phyloP scores from a whole-genome alignment of 2,113 vertebrate species.

The Chionodraco myersi region DNA sequence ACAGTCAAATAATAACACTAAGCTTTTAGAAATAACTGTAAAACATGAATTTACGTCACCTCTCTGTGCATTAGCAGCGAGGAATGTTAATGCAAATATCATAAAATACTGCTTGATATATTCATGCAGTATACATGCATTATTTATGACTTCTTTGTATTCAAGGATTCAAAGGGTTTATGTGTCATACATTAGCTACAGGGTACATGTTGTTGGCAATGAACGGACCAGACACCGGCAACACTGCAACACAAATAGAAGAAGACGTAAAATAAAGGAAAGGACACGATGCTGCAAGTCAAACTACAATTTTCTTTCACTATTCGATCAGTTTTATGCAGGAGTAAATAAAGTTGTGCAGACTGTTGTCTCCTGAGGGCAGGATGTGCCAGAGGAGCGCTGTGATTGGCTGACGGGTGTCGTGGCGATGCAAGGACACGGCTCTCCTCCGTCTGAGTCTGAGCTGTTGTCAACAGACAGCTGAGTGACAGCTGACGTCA shows the following conservation, averaged over 20 bases:
- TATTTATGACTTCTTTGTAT: conserved; percentile 22
- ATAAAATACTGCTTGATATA: conserved; percentile 3
- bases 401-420: conserved; percentile 6
- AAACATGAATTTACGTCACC: neutral
- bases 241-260: no score
- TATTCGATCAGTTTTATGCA: no score
- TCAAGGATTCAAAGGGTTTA: no score
- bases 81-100: neutral
- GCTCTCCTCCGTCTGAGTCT: conserved; percentile 25
- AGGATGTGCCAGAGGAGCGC: neutral
- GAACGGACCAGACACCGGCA: no score
- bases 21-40: neutral
- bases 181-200: no score
- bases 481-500: conserved; percentile 63
- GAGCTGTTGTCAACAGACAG: conserved; percentile 19
- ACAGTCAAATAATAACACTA: neutral
- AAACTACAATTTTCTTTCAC: no score
- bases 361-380: conserved; percentile 1
- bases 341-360: neutral
- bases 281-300: no score
- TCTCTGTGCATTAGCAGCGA: neutral
- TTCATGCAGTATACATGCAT: conserved; percentile 17
- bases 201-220: no score
- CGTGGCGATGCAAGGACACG: conserved; percentile 24
- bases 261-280: no score